These are phyloP conservation scores for Cephus rjabovi DNA, from an alignment of 2,888 invertebrate genomes.

Conservation along the genomic window DNA sequence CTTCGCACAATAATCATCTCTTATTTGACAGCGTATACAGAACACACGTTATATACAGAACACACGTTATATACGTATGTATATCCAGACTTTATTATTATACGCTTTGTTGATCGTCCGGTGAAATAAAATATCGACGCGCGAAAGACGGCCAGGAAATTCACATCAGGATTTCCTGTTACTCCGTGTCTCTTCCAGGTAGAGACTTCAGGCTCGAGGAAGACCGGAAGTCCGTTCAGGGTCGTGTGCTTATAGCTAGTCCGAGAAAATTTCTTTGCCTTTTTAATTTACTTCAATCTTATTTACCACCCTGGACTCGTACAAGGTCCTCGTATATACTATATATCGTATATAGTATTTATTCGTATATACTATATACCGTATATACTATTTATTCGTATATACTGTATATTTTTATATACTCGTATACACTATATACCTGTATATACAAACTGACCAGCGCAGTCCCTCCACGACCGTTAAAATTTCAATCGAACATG, in stretches of 20 bases:
- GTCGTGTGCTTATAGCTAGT: not conserved
- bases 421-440: too few relatives aligned
- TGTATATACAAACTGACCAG: not conserved
- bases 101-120: too few relatives aligned
- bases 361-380: too few relatives aligned
- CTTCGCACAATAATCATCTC: too few relatives aligned
- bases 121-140: not conserved
- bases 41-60: too few relatives aligned
- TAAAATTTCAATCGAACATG: not conserved
- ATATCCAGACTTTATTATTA: too few relatives aligned
- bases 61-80: too few relatives aligned
- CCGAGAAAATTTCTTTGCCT: not conserved
- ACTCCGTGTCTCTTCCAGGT: not conserved
- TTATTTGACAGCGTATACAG: too few relatives aligned
- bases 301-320: too few relatives aligned
- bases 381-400: too few relatives aligned
- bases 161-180: not conserved
- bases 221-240: not conserved
- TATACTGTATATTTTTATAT: too few relatives aligned
- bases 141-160: not conserved
- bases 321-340: not conserved
- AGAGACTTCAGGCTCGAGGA: not conserved
- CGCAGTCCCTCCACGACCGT: not conserved
- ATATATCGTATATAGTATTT: too few relatives aligned
- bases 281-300: not conserved